Percentiles rank a stretch among this genome's conserved stretches.
These are phyloP conservation scores for Nomada ruficornis DNA, from an alignment of 2,888 invertebrate genomes.

Conservation along the genomic window DNA sequence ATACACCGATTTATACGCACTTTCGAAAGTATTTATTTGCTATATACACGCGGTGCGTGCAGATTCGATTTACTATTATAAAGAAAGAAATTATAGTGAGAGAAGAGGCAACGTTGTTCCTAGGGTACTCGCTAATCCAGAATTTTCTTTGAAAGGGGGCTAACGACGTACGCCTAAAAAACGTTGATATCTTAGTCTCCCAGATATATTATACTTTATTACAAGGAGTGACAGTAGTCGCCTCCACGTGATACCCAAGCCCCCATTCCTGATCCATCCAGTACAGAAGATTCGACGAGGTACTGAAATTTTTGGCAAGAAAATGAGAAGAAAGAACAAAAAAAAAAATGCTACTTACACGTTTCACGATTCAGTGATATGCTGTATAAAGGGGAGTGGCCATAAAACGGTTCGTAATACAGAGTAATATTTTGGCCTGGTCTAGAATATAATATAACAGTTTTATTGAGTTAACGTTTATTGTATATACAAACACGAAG, in stretches of 20 bases:
- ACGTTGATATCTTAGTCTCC: conserved; percentile 58
- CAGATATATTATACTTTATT: conserved; percentile 53
- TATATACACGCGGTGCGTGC: conserved; percentile 65
- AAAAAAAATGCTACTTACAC: conserved; percentile 45
- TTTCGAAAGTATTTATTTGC: conserved; percentile 73
- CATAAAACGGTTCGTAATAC: background rate
- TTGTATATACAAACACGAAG: conserved; percentile 9
- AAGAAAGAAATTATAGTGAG: conserved; percentile 43
- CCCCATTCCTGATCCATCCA: conserved; percentile 64
- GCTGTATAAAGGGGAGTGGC: conserved; percentile 24
- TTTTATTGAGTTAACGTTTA: conserved; percentile 12
- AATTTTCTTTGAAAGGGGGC: conserved; percentile 29
- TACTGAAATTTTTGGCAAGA: background rate
- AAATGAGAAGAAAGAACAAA: background rate
- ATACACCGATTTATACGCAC: conserved; percentile 73
- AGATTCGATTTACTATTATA: conserved; percentile 63
- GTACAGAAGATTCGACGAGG: conserved; percentile 41
- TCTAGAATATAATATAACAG: background rate
- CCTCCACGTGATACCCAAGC: conserved; percentile 58
- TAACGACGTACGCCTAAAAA: conserved; percentile 56
- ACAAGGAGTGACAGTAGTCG: conserved; percentile 53
- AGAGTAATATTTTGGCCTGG: conserved; percentile 16
- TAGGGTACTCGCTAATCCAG: conserved; percentile 61
- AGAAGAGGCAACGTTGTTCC: conserved; percentile 55
- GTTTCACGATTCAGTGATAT: conserved; percentile 30